Base-by-base conservation (phyloP, 2,797 vertebrate genomes). In the Sebastes cheni region DNA sequence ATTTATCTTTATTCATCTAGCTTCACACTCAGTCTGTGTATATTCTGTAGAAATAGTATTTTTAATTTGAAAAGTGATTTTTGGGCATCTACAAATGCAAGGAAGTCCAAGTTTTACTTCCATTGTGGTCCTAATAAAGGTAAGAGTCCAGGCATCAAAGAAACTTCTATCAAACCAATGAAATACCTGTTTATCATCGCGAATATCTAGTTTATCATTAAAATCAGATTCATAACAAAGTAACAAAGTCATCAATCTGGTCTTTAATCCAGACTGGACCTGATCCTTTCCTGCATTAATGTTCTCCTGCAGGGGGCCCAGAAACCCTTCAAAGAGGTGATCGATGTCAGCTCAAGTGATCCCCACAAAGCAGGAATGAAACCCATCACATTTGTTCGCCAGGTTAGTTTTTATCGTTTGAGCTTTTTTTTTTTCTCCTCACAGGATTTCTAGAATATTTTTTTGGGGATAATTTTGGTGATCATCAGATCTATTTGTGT, bases 311-410 rank as follows among this genome's bases (percentile, higher is more conserved):
- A 96, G 95, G 92, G 84, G n/a, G 55, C 8, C 1, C 64, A 46
- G 18, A 86, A 81, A 68, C 67, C 86, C 12, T 93, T 92, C 54
- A 59, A 77, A 27, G 64, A 86, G 39, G 76, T 94, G 73, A 89
- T 93, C 3, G 90, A 94, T 2, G 55, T 94, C 42, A 80, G 75
- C 77, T 91, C 86, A 14, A 84, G 81, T 2, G 92, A 95, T 67
- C 60, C 85, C 2, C 95, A 95, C 7, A 71, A 13, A 16, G 68
- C 84, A 52, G 94, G 93, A 59, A 76, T 94, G 18, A 90, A 90
- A 67, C 93, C 94, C 2, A 20, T 95, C 64, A 88, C 93, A 18
- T 96, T 95, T 77, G 58, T 95, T 58, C 92, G 92, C 10, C 95
- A 96, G 94, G 95, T 95, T 6, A n/a, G 72, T 77, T 30, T 46